Evolutionary conservation across 2,797 vertebrate genomes (phyloP).

Genomic region (Gorsachius magnificus): DNA sequence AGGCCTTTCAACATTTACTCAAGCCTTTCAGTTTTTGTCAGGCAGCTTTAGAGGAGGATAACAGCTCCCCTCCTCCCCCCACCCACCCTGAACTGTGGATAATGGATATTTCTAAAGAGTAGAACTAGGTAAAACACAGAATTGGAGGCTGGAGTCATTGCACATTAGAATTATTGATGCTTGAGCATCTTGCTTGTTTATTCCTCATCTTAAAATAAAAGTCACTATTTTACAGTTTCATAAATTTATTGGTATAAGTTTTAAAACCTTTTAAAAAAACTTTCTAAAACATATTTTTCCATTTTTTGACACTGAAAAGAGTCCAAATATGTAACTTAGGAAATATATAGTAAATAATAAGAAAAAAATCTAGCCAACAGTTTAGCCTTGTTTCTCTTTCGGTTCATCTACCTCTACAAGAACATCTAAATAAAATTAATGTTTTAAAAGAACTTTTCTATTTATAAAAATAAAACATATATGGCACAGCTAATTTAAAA

Average conservation of each 20-base stretch:
- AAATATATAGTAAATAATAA: not conserved
- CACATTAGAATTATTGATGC: not conserved
- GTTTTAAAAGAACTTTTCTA: not conserved
- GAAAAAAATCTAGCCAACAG: rapidly evolving
- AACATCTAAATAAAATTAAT: not conserved
- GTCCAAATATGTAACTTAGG: not conserved
- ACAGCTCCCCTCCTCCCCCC: not conserved
- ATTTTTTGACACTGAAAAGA: not conserved
- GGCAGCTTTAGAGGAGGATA: not conserved
- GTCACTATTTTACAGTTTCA: not conserved
- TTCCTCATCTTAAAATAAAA: not conserved
- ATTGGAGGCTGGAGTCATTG: not conserved
- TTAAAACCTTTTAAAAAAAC: not conserved
- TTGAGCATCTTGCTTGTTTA: not conserved
- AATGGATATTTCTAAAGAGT: not conserved
- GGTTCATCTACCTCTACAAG: not conserved
- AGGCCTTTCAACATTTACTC: not conserved
- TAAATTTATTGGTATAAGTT: not conserved
- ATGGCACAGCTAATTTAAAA: not conserved
- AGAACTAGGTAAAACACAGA: not conserved
- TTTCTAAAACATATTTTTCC: not conserved
- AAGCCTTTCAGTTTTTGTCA: not conserved
- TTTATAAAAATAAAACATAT: not conserved
- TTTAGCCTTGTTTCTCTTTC: not conserved
- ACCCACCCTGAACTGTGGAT: not conserved